Conservation (phyloP, 2,797 vertebrate species). For the Enteromius unitaeniatus region DNA sequence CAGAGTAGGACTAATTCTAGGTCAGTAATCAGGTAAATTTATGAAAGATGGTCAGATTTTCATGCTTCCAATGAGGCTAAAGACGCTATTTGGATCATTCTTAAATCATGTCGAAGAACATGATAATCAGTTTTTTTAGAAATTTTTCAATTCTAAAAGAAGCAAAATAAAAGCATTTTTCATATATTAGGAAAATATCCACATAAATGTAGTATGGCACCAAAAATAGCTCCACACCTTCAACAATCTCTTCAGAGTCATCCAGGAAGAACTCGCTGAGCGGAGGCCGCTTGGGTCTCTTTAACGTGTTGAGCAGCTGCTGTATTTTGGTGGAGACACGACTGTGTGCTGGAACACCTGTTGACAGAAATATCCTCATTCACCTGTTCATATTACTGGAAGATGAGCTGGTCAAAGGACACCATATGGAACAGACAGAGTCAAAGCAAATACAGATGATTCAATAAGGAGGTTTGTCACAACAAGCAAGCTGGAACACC, state of each 20-base stretch:
- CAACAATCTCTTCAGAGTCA: conserved; percentile 96
- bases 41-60: neutral
- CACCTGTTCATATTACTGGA: conserved; percentile 41
- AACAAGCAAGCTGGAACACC: conserved; percentile 12
- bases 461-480: neutral
- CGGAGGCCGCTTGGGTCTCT: conserved; percentile 95
- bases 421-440: conserved; percentile 18
- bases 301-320: conserved; percentile 95
- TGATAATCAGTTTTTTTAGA: neutral
- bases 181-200: neutral
- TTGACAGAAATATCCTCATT: conserved; percentile 59
- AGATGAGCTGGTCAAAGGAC: neutral
- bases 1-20: neutral
- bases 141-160: neutral
- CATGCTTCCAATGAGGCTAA: neutral
- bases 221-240: conserved; percentile 78
- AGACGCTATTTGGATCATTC: neutral
- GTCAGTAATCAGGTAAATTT: neutral
- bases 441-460: conserved; percentile 4
- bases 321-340: conserved; percentile 98
- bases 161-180: neutral
- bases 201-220: neutral
- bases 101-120: neutral
- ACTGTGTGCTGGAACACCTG: conserved; percentile 95
- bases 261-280: conserved; percentile 98